Conservation (phyloP, 2,888 invertebrate genomes). For the Ophion ellenae region DNA sequence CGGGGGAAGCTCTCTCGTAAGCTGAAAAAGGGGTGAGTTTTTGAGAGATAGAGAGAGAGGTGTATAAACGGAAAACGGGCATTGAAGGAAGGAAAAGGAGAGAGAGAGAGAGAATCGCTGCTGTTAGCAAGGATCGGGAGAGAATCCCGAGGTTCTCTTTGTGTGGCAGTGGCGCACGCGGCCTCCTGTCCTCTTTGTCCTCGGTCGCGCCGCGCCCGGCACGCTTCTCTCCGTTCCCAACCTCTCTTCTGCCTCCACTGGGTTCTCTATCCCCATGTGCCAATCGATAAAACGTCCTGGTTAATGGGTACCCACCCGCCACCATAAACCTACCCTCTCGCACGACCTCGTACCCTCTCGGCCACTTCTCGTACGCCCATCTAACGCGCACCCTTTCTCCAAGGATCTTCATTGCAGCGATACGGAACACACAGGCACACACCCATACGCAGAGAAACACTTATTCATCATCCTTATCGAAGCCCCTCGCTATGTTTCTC, state of each 20-base stretch:
- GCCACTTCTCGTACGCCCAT: conserved; percentile 18
- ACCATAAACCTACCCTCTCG: conserved; percentile 62
- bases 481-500: not conserved
- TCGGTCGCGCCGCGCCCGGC: conserved; percentile 69
- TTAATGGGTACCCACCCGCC: conserved; percentile 71
- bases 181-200: conserved; percentile 76
- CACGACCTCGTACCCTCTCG: conserved; percentile 29
- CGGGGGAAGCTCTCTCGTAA: conserved; percentile 38
- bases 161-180: conserved; percentile 78
- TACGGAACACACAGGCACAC: no score
- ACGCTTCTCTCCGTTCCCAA: conserved; percentile 68
- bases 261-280: conserved; percentile 62
- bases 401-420: not conserved
- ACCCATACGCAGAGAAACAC: not conserved
- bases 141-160: conserved; percentile 70
- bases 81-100: conserved; percentile 3
- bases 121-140: conserved; percentile 49
- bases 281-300: conserved; percentile 77
- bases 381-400: not conserved
- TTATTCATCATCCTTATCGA: conserved; percentile 34
- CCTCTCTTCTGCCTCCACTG: conserved; percentile 8
- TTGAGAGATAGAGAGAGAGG: conserved; percentile 26
- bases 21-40: conserved; percentile 54
- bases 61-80: not conserved
- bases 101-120: conserved; percentile 41